phyloP scores from a whole-genome alignment of 2,888 invertebrate genomes.

The Cheilosia impressa region DNA sequence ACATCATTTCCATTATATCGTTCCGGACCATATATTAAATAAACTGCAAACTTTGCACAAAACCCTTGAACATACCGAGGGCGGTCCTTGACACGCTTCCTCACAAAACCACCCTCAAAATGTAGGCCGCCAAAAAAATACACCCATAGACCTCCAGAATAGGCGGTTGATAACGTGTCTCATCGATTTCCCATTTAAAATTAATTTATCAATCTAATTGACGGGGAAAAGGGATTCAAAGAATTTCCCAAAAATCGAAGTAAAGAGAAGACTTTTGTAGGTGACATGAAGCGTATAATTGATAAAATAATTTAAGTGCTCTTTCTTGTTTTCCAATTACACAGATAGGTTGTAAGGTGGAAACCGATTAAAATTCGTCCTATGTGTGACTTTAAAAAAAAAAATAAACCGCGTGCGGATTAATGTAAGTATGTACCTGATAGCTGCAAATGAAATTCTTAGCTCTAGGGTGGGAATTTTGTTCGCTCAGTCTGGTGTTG shows the following conservation, averaged over 20 bases:
- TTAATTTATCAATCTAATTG: constrained; percentile 44
- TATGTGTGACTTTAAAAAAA: not conserved
- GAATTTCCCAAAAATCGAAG: constrained; percentile 16
- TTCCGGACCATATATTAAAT: no score
- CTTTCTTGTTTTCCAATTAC: constrained; percentile 22
- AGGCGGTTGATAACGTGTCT: not conserved
- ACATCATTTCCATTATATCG: no score
- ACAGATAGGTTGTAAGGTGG: not conserved
- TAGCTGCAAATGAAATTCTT: not conserved
- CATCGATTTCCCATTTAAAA: constrained; percentile 34
- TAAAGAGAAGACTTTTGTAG: constrained; percentile 8
- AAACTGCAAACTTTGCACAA: no score
- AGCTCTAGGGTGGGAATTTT: no score
- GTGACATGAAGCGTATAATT: constrained; percentile 27
- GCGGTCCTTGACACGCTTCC: no score
- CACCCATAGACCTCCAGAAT: constrained; percentile 24
- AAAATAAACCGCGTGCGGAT: not conserved
- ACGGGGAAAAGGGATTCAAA: not conserved
- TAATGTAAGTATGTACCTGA: not conserved
- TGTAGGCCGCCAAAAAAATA: not conserved
- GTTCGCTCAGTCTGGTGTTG: no score
- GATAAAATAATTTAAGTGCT: constrained; percentile 25
- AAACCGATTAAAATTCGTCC: constrained; percentile 22
- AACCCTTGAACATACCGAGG: no score
- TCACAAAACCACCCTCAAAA: not conserved